Conservation (phyloP, 2,113 vertebrate genomes). For the Carassius gibelio region DNA sequence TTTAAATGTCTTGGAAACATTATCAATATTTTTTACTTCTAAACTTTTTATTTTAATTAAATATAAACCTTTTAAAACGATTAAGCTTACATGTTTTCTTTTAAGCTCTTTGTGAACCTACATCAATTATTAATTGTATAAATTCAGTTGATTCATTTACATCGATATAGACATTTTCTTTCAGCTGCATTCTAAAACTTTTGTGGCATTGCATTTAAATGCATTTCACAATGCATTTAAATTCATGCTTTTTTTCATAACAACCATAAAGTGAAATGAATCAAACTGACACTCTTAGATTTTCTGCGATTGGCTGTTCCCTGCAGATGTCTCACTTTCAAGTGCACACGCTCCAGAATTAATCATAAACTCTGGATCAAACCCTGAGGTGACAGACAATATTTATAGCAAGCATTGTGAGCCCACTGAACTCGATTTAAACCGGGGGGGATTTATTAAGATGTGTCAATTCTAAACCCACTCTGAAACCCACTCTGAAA, state of each 20-base stretch:
- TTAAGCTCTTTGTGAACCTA: neutral
- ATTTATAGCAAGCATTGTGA: neutral
- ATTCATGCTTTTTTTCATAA: neutral
- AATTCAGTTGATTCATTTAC: neutral
- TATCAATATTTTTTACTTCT: neutral
- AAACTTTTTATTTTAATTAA: too few species aligned
- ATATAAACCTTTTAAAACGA: too few species aligned
- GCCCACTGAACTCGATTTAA: neutral
- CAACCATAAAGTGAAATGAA: neutral
- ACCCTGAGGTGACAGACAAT: neutral
- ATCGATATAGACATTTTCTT: neutral
- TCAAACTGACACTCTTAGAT: slow-evolving; percentile 3
- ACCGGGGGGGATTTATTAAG: neutral
- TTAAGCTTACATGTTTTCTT: neutral
- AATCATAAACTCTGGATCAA: neutral
- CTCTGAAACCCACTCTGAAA: too few species aligned
- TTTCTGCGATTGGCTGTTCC: neutral
- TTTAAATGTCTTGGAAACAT: neutral
- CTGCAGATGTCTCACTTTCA: neutral
- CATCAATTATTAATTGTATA: neutral
- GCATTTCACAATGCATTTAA: neutral
- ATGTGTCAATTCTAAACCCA: neutral
- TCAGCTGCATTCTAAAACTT: neutral
- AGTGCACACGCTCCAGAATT: neutral
- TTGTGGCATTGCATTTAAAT: neutral